Evolutionary conservation across 2,113 vertebrate genomes (phyloP).

Genomic region (Tyto alba): DNA sequence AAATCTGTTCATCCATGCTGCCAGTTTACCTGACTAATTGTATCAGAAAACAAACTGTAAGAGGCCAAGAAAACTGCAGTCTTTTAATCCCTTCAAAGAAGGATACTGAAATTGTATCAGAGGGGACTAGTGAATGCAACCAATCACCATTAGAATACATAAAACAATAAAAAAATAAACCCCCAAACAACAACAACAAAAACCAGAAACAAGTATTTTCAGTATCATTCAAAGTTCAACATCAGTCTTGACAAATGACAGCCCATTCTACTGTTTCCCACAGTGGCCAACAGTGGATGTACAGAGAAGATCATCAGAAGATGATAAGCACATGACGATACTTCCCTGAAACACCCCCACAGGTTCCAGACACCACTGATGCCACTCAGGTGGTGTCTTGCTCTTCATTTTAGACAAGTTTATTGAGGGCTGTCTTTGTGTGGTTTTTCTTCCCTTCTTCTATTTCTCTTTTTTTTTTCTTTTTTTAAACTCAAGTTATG

Average conservation of each 20-base stretch:
- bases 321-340: rapidly evolving
- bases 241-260: neutral
- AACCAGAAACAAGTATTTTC: neutral
- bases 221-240: neutral
- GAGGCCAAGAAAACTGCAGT: neutral
- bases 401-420: neutral
- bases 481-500: neutral
- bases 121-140: neutral
- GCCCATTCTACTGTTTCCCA: neutral
- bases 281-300: neutral
- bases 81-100: neutral
- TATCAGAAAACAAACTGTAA: neutral
- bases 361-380: neutral
- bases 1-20: neutral
- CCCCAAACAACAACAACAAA: no score
- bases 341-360: neutral
- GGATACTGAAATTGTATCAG: neutral
- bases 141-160: neutral
- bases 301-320: neutral
- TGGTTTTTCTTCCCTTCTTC: neutral
- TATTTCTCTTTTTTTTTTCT: neutral
- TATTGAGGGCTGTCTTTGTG: neutral
- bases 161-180: no score
- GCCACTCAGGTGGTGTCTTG: neutral
- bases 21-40: neutral